Conservation (phyloP, 2,797 vertebrate genomes). For the Karalla daura region DNA sequence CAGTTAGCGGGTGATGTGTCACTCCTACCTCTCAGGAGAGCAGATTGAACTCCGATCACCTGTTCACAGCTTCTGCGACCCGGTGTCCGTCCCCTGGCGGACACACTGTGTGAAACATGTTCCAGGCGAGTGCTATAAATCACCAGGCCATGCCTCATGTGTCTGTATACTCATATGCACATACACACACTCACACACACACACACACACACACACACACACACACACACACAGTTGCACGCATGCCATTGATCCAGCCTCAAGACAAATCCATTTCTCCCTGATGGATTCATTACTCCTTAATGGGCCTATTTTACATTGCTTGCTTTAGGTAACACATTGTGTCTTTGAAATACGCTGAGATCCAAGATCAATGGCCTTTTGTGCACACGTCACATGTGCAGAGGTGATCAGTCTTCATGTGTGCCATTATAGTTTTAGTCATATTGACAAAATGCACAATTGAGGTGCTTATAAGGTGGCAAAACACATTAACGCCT, state of each 20-base stretch:
- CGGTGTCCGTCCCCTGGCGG: slow-evolving; percentile 54
- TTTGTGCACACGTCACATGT: slow-evolving; percentile 56
- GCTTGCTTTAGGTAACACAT: slow-evolving; percentile 84
- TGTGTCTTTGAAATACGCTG: slow-evolving; percentile 80
- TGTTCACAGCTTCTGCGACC: slow-evolving; percentile 50
- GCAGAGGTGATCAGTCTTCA: slow-evolving; percentile 68
- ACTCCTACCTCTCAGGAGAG: slow-evolving; percentile 35
- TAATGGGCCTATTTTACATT: slow-evolving; percentile 90
- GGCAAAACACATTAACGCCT: slow-evolving; percentile 41
- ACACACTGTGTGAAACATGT: slow-evolving; percentile 59
- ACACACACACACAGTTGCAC: slow-evolving; percentile 31
- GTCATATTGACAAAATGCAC: slow-evolving; percentile 54
- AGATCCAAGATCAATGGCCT: slow-evolving; percentile 82
- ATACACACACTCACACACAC: slow-evolving; percentile 24
- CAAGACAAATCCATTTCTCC: slow-evolving; percentile 83
- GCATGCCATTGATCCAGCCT: slow-evolving; percentile 80
- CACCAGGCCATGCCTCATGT: slow-evolving; percentile 69
- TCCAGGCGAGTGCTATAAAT: slow-evolving; percentile 76
- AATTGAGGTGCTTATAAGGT: slow-evolving; percentile 46
- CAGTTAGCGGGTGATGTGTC: neutral
- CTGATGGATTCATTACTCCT: slow-evolving; percentile 88
- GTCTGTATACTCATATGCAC: slow-evolving; percentile 35
- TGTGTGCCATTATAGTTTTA: slow-evolving; percentile 35
- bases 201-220: slow-evolving; percentile 21
- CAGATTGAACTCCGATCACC: slow-evolving; percentile 55